Evolutionary conservation across 2,113 vertebrate genomes (phyloP), one percentile per base, ranked within the genome.

Genomic region (Anser cygnoides): DNA sequence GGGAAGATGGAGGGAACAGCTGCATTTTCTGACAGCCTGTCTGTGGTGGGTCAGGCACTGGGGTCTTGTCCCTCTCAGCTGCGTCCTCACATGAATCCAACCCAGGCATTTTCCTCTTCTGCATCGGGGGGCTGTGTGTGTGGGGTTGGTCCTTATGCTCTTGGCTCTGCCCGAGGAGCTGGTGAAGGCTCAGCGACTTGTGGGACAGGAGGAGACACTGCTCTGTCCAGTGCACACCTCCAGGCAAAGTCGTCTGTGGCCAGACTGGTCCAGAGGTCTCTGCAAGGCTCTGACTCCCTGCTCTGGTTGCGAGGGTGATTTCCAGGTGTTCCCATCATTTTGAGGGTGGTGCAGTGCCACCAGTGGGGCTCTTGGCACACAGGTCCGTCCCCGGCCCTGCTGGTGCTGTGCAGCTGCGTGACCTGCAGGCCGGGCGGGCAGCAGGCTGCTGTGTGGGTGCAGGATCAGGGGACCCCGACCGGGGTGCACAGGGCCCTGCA

Each of bases 341-440:
- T 19, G 25, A 35, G 70, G 21, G 1, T 54, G 44, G 62, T 55
- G 68, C 54, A 21, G 46, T 29, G 83, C 62, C 2, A 1, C 13
- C 39, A 29, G 54, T 2, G 13, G 67, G 77, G n/a, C 19, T 33
- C 65, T 31, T 28, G 28, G 29, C 26, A 31, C 65, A 61, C 58
- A 15, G 62, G 33, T 29, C 57, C 41, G 43, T 54, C 74, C 79
- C 49, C 4, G 28, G 35, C 18, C 63, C n/a, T 1, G 1, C 39
- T 9, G 81, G n/a, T 20, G 58, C 63, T 1, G 0, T 17, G 10
- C 0, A 2, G 68, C 68, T 33, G 39, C 0, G 1, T 44, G 50
- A 71, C 44, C 65, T 31, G 35, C 76, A 8, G 33, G 19, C 14
- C 11, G 43, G 59, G 46, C 39, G 4, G 39, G 65, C 44, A n/a